Base-by-base conservation (phyloP, 2,797 vertebrate species). In the Toxotes lorentzi region DNA sequence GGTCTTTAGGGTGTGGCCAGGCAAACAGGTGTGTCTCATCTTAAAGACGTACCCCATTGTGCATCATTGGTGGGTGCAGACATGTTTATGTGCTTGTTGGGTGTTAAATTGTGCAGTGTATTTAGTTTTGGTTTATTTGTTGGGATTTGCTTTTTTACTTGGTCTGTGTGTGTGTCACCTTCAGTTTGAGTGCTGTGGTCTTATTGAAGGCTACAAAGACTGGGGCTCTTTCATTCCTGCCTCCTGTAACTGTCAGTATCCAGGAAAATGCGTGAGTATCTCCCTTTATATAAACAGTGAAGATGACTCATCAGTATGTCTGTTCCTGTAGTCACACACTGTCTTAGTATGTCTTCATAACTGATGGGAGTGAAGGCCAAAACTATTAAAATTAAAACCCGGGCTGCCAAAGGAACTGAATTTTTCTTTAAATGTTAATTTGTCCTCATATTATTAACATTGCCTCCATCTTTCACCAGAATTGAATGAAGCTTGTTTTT, bases 161-260 rank as follows among this genome's bases (percentile, higher is more conserved):
- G 10, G 27, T 30, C 24, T 66, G 27, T 60, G 12, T 79, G 67
- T 79, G 1, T 73, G 4, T 78, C 38, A 1, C 27, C 50, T 69
- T 7, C 76, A 94, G 93, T 93, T 93, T 69, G 90, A 94, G 78
- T 94, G 93, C 83, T 94, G 93, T 17, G 93, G 93, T 73, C 90
- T 94, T 0, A 86, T 94, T 4, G 93, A 94, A 68, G 93, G 93
- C 63, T 94, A 94, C 83, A 93, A 94, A 81, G 93, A 94, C 85
- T 94, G 93, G 93, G 93, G 93, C n/a, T 51, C 90, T 2, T 68
- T 90, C 51, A 93, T 94, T 70, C 93, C 93, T 5, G 58, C 89
- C 7, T 94, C 93, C 67, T 94, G 93, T 64, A 90, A 93, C 85
- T 94, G 93, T 81, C 90, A 94, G 1, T 91, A 92, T 81, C 92